Evolutionary conservation across 2,888 invertebrate genomes (phyloP).

Genomic region (Epinotia brunnichana): DNA sequence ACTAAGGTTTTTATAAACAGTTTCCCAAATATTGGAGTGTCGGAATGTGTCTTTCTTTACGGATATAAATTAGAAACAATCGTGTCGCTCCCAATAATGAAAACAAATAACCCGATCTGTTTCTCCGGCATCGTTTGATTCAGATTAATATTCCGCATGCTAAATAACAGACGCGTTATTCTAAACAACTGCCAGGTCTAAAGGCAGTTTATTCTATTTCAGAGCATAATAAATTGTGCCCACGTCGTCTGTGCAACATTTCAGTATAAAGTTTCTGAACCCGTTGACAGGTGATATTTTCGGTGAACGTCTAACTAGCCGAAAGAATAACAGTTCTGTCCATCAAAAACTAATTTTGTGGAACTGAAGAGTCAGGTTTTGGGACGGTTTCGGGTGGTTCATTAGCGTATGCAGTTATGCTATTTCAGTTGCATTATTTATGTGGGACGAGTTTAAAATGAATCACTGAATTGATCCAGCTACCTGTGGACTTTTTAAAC

Average conservation of each 20-base stretch:
- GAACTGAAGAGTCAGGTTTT: conserved; percentile 54
- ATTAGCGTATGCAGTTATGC: conserved; percentile 46
- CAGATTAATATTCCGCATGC: conserved; percentile 70
- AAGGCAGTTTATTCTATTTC: conserved; percentile 63
- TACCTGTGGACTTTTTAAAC: background rate
- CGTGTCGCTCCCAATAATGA: conserved; percentile 49
- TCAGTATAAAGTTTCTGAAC: conserved; percentile 74
- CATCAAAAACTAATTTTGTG: conserved; percentile 71
- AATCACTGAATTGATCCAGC: background rate
- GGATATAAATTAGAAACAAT: conserved; percentile 35
- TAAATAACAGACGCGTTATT: conserved; percentile 69
- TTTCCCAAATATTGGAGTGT: background rate
- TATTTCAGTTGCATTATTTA: conserved; percentile 36
- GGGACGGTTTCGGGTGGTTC: conserved; percentile 50
- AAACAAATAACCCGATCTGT: conserved; percentile 52
- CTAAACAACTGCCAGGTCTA: conserved; percentile 57
- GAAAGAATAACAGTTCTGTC: conserved; percentile 72
- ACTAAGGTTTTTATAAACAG: background rate
- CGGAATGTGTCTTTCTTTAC: background rate
- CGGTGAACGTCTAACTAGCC: conserved; percentile 63
- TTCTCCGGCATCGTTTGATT: conserved; percentile 62
- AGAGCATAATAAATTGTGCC: conserved; percentile 65
- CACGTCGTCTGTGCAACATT: conserved; percentile 66
- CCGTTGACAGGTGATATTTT: conserved; percentile 73
- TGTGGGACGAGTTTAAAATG: conserved; percentile 4